A percentile compares a stretch with the other conserved stretches of the same genome.
These are phyloP conservation scores for Microtus oregoni DNA, from an alignment of 2,113 vertebrate species.

Conservation along the genomic window DNA sequence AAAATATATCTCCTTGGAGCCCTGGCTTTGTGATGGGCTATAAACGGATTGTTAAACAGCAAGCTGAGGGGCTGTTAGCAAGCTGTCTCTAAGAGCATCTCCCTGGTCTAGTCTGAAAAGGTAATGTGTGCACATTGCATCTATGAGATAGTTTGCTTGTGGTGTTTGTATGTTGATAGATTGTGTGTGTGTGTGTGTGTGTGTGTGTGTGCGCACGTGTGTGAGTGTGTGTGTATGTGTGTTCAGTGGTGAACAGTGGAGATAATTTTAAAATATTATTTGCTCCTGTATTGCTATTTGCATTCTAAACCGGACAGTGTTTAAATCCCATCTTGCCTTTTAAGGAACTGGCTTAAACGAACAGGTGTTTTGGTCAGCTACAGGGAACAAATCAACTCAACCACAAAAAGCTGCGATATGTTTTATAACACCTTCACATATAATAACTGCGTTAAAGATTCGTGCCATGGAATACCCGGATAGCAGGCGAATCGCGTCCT, in stretches of 20 bases:
- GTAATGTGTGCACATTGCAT: conserved; percentile 41
- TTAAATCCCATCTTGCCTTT: conserved; percentile 12
- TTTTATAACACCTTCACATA: not conserved
- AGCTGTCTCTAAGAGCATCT: conserved; percentile 69
- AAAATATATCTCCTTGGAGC: conserved; percentile 71
- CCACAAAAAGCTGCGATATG: conserved; percentile 50
- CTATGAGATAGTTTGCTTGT: conserved; percentile 43
- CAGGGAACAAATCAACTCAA: not conserved
- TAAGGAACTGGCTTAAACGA: not conserved
- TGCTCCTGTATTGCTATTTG: not conserved
- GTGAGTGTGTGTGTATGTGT: not conserved
- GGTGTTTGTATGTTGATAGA: conserved; percentile 48
- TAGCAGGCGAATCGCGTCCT: not conserved
- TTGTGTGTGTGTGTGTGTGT: not conserved
- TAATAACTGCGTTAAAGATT: conserved; percentile 1
- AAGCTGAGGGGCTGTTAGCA: conserved; percentile 66
- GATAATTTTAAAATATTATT: conserved; percentile 23
- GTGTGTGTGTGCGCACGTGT: no score
- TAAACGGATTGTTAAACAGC: conserved; percentile 75
- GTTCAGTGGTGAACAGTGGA: conserved; percentile 16
- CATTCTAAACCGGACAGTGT: not conserved
- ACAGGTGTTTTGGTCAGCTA: conserved; percentile 45
- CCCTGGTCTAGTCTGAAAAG: conserved; percentile 67
- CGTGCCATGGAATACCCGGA: not conserved
- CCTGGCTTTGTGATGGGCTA: conserved; percentile 67